Evolutionary conservation across 2,888 invertebrate genomes (phyloP), one percentile per base, ranked within the genome.

Genomic region (Thumatha senex): DNA sequence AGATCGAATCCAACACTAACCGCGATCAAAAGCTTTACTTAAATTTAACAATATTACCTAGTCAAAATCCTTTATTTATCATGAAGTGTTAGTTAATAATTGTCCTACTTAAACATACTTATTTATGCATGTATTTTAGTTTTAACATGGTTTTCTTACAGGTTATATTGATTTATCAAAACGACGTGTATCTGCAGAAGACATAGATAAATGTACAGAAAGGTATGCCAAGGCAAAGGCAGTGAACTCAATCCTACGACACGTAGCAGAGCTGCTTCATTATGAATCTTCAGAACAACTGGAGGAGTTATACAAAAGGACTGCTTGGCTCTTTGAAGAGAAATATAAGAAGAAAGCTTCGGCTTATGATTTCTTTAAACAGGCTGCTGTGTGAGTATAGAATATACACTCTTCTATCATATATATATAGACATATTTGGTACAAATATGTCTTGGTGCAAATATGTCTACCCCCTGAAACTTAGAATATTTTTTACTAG

Each of bases 81-180:
- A 24, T 24, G 18, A 24, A 24, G 18, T 24, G 18, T 24, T 24
- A 24, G 18, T 24, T 24, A 24, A 24, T 5, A 24, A 24, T 5
- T 24, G 18, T 5, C 5, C 18, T 24, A 24, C 18, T 24, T n/a
- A n/a, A n/a, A n/a, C n/a, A n/a, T n/a, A n/a, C n/a, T n/a, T n/a
- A n/a, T n/a, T n/a, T n/a, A n/a, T 24, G 18, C 5, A 24, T 24
- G 18, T 24, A 24, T 24, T 24, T 24, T 24, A 24, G 2, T 24
- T 24, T 5, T 4, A 24, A 4, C 5, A 24, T 24, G 18, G 5
- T 24, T 24, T 24, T 24, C 18, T 76, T 84, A 7, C 82, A 97
- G 97, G 97, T 76, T 99, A 99, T 86, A 99, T 99, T 84, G 99
- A 99, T 94, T 94, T 99, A 72, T 99, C 99, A 58, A 99, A 99